Conservation (phyloP, 2,888 invertebrate species). For the Acanthosepion pharaonis region DNA sequence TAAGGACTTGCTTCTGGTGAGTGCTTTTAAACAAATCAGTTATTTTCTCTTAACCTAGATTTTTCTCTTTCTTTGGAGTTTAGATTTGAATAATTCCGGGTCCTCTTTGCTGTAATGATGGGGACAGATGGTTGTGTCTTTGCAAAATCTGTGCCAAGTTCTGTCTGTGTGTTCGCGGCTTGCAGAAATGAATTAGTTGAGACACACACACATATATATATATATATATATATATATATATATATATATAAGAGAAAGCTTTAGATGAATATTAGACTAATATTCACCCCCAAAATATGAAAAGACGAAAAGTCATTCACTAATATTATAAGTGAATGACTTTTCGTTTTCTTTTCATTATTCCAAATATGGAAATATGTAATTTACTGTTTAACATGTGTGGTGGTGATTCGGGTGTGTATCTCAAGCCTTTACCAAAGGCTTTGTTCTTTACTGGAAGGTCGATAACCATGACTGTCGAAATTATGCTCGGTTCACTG, state of each 20-base stretch:
- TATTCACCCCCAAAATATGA: no score
- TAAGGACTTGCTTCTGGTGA: not conserved
- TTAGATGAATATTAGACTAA: not conserved
- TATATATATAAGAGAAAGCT: not conserved
- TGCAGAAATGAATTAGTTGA: not conserved
- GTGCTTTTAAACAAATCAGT: slow-evolving; percentile 1
- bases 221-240: not conserved
- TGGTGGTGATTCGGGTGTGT: no score
- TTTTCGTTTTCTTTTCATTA: not conserved
- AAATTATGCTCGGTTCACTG: not conserved
- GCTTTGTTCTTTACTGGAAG: not conserved
- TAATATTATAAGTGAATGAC: not conserved
- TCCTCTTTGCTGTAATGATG: not conserved
- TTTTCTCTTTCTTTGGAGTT: not conserved
- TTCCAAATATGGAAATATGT: not conserved
- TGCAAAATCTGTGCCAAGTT: not conserved
- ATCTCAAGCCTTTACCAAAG: not conserved
- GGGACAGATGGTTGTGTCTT: not conserved
- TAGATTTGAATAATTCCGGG: not conserved
- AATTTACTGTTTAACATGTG: not conserved
- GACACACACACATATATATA: not conserved
- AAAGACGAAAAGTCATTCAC: no score
- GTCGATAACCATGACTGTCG: not conserved
- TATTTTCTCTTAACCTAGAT: not conserved
- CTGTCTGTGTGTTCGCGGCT: not conserved